Conservation (phyloP, 2,888 invertebrate genomes). For the Mimachlamys varia region DNA sequence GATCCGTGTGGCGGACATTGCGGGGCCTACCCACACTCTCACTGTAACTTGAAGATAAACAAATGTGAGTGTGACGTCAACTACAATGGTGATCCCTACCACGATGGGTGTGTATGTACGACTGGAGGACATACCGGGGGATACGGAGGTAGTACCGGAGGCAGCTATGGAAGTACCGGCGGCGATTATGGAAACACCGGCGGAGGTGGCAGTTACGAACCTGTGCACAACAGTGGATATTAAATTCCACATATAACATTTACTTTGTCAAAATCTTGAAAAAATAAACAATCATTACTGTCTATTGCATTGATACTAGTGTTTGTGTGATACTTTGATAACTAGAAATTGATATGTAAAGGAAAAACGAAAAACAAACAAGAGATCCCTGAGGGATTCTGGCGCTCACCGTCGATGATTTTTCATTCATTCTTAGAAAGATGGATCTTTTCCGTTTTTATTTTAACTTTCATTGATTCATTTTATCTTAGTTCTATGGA, state of each 20-base stretch:
- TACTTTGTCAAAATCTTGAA: not conserved
- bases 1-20: slow-evolving; percentile 17
- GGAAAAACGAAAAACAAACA: no score
- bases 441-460: no score
- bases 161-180: not conserved
- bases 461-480: no score
- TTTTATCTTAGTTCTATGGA: no score
- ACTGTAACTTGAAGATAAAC: not conserved
- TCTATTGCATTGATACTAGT: not conserved
- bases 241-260: not conserved
- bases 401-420: no score
- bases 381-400: no score
- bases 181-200: not conserved
- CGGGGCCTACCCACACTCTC: not conserved
- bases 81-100: not conserved
- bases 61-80: slow-evolving; percentile 13
- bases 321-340: not conserved
- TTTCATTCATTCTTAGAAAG: no score
- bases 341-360: no score
- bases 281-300: not conserved
- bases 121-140: not conserved
- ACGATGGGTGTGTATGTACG: not conserved
- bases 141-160: not conserved
- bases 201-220: not conserved
- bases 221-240: not conserved